phyloP scores from a whole-genome alignment of 2,797 vertebrate genomes.

The Pipistrellus pipistrellus region DNA sequence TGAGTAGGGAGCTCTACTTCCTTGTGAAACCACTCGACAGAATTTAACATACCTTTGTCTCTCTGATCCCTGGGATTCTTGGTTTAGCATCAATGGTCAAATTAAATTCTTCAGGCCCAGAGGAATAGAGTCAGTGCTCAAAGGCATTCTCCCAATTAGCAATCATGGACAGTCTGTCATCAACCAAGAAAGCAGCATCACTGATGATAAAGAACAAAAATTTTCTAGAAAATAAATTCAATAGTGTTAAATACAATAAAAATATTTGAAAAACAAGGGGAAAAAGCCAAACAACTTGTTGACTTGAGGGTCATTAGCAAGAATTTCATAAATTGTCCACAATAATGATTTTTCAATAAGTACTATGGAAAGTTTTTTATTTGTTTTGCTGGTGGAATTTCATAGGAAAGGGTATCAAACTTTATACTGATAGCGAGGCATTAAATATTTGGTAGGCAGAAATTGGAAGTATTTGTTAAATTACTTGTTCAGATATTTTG shows the following conservation, averaged over 20 bases:
- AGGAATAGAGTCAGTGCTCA: neutral
- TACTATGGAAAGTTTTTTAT: neutral
- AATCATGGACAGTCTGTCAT: neutral
- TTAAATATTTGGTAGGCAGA: neutral
- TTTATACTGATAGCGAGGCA: neutral
- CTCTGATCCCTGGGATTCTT: neutral
- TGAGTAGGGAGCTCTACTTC: neutral
- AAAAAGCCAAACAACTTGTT: neutral
- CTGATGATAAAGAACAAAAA: neutral
- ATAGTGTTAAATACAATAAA: neutral
- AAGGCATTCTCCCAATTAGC: neutral
- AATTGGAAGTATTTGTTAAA: neutral
- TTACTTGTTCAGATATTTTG: constrained; percentile 12
- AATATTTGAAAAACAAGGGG: neutral
- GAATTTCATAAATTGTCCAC: neutral
- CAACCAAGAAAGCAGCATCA: neutral
- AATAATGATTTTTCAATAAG: neutral
- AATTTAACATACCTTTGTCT: neutral
- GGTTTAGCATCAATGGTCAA: neutral
- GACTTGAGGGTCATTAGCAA: neutral
- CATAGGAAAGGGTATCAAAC: neutral
- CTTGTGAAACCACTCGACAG: neutral
- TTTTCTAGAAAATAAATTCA: neutral
- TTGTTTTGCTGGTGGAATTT: neutral
- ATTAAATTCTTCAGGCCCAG: neutral